phyloP scores from a whole-genome alignment of 2,797 vertebrate species.

The Lagodon rhomboides region DNA sequence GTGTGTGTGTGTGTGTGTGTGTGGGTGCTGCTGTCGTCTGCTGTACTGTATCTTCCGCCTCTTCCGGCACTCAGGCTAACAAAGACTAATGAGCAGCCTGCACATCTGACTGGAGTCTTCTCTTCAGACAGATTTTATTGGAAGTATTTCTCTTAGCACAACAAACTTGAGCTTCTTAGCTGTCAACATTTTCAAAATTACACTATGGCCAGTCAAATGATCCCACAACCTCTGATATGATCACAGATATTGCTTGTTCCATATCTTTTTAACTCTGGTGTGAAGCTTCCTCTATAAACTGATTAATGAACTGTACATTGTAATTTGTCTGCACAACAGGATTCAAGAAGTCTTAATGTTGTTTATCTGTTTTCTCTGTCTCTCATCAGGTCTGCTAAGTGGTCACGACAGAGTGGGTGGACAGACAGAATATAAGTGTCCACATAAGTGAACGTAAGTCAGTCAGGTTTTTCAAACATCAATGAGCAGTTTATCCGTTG shows the following conservation, averaged over 20 bases:
- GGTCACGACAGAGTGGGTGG: slow-evolving; percentile 38
- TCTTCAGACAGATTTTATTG: neutral
- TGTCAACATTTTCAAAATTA: neutral
- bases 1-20: slow-evolving; percentile 20
- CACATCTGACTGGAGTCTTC: slow-evolving; percentile 25
- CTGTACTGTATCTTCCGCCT: slow-evolving; percentile 21
- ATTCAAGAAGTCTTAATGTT: neutral
- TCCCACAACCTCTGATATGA: neutral
- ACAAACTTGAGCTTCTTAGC: neutral
- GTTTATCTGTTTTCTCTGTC: slow-evolving; percentile 24
- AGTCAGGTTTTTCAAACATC: no score
- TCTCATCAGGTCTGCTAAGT: slow-evolving; percentile 52
- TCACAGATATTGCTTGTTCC: neutral
- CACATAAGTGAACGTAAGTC: slow-evolving; percentile 53
- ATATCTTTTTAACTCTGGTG: neutral
- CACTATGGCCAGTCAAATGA: neutral
- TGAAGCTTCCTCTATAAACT: neutral
- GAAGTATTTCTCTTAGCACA: neutral
- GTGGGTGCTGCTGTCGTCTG: slow-evolving; percentile 23
- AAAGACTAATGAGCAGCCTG: slow-evolving; percentile 48
- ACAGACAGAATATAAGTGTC: slow-evolving; percentile 29
- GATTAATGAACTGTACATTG: neutral
- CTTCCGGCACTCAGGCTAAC: slow-evolving; percentile 32
- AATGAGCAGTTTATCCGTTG: no score
- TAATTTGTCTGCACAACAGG: neutral